Conservation (phyloP, 2,888 invertebrate species). For the Sesia apiformis region DNA sequence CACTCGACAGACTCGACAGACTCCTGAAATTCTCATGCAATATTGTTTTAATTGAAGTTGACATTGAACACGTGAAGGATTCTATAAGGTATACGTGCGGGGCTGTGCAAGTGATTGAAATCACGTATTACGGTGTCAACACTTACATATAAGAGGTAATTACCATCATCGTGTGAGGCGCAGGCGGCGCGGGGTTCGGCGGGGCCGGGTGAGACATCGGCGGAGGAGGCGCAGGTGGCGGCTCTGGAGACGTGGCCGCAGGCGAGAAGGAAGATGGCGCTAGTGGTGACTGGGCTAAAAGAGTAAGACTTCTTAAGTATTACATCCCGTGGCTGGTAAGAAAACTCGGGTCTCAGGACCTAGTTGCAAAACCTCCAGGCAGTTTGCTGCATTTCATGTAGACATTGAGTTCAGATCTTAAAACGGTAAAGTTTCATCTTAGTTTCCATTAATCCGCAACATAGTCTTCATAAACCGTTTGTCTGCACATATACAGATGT, state of each 20-base stretch:
- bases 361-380: too few relatives aligned
- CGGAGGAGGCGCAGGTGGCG: constrained; percentile 75
- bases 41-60: neutral
- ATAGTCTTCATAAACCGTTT: too few relatives aligned
- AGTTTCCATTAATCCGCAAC: too few relatives aligned
- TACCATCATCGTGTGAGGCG: constrained; percentile 74
- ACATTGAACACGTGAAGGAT: neutral
- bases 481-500: too few relatives aligned
- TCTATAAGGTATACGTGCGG: constrained; percentile 36
- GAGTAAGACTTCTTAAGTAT: neutral
- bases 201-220: constrained; percentile 50
- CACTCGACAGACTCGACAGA: neutral
- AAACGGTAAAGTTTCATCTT: too few relatives aligned
- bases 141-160: constrained; percentile 75
- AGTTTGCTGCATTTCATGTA: too few relatives aligned
- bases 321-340: too few relatives aligned
- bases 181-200: constrained; percentile 50
- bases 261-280: constrained; percentile 75
- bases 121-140: constrained; percentile 74
- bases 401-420: too few relatives aligned
- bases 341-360: too few relatives aligned
- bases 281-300: constrained; percentile 71
- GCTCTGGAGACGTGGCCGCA: constrained; percentile 74
- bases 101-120: constrained; percentile 63
- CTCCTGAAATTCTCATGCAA: neutral